These are phyloP conservation scores for Pantala flavescens DNA, from an alignment of 1,140 invertebrate genomes.

Conservation along the genomic window DNA sequence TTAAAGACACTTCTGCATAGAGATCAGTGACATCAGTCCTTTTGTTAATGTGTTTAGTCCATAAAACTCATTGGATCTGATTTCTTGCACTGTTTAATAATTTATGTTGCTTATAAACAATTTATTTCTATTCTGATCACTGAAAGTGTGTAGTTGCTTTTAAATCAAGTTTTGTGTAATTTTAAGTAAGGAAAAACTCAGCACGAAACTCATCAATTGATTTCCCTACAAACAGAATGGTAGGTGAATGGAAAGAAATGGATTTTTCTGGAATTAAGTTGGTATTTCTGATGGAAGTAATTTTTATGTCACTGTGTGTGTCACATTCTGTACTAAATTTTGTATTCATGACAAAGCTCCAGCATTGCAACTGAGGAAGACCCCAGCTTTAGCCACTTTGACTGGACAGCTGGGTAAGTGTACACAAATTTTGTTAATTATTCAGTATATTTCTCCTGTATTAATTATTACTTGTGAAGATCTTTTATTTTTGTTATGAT, in stretches of 20 bases:
- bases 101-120: too few species aligned
- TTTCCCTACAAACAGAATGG: slow-evolving; percentile 28
- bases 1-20: too few species aligned
- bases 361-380: slow-evolving; percentile 52
- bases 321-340: slow-evolving; percentile 30
- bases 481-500: too few species aligned
- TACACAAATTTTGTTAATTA: slow-evolving; percentile 12
- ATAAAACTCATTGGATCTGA: too few species aligned
- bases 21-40: too few species aligned
- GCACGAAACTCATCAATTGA: too few species aligned
- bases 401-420: slow-evolving; percentile 54
- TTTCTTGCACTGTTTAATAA: too few species aligned
- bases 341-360: slow-evolving; percentile 50
- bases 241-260: slow-evolving; percentile 28
- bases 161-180: too few species aligned
- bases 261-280: not conserved
- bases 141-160: too few species aligned
- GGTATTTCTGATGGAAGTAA: slow-evolving; percentile 21
- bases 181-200: too few species aligned
- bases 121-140: too few species aligned
- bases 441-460: not conserved
- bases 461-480: not conserved
- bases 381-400: slow-evolving; percentile 55
- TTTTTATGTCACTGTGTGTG: slow-evolving; percentile 17
- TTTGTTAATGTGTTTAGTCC: too few species aligned